Evolutionary conservation across 2,888 invertebrate genomes (phyloP).

Genomic region (Spodoptera exigua): DNA sequence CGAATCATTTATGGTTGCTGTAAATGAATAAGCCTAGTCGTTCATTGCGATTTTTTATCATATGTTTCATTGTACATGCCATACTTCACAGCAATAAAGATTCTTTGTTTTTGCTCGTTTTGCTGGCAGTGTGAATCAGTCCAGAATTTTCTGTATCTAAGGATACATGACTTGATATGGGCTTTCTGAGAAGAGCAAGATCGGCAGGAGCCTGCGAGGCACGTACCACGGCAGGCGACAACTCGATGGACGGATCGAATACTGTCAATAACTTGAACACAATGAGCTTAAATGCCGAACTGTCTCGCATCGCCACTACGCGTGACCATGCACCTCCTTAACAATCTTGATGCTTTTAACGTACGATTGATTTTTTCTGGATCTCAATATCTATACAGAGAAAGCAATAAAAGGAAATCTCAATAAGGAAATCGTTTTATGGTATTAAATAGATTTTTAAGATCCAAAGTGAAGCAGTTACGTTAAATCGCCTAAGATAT

Average conservation of each 20-base stretch:
- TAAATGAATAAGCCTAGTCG: constrained; percentile 40
- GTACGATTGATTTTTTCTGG: background rate
- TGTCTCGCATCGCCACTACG: constrained; percentile 81
- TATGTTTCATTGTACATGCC: constrained; percentile 37
- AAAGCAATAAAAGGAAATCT: no score
- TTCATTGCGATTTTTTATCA: constrained; percentile 39
- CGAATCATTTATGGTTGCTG: constrained; percentile 23
- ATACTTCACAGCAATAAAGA: constrained; percentile 43
- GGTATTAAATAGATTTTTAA: no score
- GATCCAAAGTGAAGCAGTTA: no score
- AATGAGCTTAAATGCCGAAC: constrained; percentile 85
- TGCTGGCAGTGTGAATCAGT: constrained; percentile 29
- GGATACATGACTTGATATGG: constrained; percentile 21
- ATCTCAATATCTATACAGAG: no score
- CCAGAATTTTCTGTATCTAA: constrained; percentile 20
- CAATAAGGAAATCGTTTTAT: no score
- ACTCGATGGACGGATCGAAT: constrained; percentile 75
- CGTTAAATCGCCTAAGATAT: no score
- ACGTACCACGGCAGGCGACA: constrained; percentile 71
- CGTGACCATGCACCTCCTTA: constrained; percentile 67
- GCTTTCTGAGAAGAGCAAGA: constrained; percentile 28
- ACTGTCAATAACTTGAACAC: constrained; percentile 83
- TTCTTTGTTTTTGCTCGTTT: constrained; percentile 40
- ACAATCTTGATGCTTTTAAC: constrained; percentile 74
- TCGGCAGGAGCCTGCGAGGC: constrained; percentile 54